A percentile compares a stretch with the other conserved stretches of the same genome.
Conservation (phyloP, 2,888 invertebrate species). For the Lumbricus terrestris region DNA sequence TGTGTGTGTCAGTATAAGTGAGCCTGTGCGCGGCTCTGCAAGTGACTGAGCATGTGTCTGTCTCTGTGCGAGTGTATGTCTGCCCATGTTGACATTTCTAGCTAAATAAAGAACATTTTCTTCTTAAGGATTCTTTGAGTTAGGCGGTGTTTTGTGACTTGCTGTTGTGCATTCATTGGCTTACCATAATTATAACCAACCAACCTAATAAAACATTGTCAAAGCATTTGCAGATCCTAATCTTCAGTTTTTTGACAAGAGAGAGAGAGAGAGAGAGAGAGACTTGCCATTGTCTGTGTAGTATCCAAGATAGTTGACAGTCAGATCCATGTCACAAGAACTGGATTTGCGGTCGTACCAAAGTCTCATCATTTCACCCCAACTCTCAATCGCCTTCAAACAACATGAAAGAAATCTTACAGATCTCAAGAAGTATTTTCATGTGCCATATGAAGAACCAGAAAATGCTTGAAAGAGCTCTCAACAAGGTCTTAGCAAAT, state of each 20-base stretch:
- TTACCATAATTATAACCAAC: neutral
- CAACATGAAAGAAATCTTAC: neutral
- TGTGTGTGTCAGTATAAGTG: too few species aligned
- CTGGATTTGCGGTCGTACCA: constrained; percentile 20
- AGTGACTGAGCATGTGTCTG: too few species aligned
- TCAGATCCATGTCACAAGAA: constrained; percentile 31
- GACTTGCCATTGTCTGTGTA: constrained; percentile 39
- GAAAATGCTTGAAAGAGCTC: too few species aligned
- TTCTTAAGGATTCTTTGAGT: neutral
- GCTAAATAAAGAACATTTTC: neutral
- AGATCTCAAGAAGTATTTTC: too few species aligned
- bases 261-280: too few species aligned
- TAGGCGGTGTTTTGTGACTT: neutral
- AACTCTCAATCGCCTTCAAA: constrained; percentile 31
- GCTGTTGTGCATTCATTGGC: neutral
- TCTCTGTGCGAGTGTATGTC: neutral
- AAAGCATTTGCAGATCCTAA: too few species aligned
- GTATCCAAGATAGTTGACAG: constrained; percentile 38
- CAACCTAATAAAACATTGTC: too few species aligned
- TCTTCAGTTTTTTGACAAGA: too few species aligned
- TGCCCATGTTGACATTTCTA: neutral
- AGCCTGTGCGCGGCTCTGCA: too few species aligned
- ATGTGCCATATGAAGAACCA: too few species aligned
- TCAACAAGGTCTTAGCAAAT: too few species aligned
- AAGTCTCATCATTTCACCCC: constrained; percentile 30